phyloP scores from a whole-genome alignment of 2,113 vertebrate genomes.

The Pseudolaguvia tuberculata region DNA sequence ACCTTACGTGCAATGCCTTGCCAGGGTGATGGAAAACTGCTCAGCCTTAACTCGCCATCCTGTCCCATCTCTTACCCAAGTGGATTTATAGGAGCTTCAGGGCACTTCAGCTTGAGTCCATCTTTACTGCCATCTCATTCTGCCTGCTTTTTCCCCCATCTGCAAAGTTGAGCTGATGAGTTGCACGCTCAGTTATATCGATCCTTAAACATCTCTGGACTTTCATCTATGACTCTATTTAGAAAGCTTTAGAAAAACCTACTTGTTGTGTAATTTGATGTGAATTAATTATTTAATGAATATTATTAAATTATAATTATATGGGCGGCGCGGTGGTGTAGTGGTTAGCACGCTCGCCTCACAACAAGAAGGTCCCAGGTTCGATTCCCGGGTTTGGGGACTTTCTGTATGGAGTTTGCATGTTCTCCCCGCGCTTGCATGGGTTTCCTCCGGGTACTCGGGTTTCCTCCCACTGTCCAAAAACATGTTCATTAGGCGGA shows the following conservation, averaged over 20 bases:
- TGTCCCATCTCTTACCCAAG: conserved; percentile 18
- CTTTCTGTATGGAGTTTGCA: no score
- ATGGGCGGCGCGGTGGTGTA: no score
- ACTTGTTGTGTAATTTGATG: neutral
- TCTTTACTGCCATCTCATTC: conserved; percentile 44
- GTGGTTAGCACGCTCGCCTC: no score
- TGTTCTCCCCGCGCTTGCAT: no score
- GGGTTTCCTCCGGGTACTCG: no score
- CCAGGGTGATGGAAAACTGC: conserved; percentile 20
- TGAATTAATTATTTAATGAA: no score
- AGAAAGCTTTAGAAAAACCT: conserved; percentile 14
- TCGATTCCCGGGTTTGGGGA: no score
- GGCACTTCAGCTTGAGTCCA: conserved; percentile 53
- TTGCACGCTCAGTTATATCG: conserved; percentile 55
- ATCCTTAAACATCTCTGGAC: conserved; percentile 60
- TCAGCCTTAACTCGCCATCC: conserved; percentile 22
- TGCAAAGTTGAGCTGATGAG: conserved; percentile 57
- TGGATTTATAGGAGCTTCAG: conserved; percentile 50
- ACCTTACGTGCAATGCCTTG: neutral
- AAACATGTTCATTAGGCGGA: no score
- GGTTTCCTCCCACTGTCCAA: no score
- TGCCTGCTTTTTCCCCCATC: conserved; percentile 51
- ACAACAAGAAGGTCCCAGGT: no score
- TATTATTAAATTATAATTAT: no score
- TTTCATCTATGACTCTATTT: conserved; percentile 39